phyloP scores from a whole-genome alignment of 2,113 vertebrate genomes.

The Cynocephalus volans region DNA sequence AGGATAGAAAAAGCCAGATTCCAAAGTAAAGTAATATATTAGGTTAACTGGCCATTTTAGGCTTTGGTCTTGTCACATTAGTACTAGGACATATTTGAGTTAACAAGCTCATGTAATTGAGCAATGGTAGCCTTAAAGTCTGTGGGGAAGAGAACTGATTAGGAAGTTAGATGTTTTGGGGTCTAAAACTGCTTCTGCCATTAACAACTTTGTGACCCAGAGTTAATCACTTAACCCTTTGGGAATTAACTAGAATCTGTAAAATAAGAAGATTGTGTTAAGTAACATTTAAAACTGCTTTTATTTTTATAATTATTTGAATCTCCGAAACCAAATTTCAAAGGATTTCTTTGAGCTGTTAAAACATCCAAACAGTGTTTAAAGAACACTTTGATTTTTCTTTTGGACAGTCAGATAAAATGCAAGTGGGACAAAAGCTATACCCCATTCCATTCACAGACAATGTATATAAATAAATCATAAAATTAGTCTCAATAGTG shows the following conservation, averaged over 20 bases:
- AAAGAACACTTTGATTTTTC: conserved; percentile 25
- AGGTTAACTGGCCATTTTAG: background rate
- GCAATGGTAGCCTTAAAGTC: background rate
- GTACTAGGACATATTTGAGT: background rate
- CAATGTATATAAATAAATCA: background rate
- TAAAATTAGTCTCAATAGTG: conserved; percentile 21
- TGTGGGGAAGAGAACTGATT: background rate
- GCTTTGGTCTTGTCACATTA: background rate
- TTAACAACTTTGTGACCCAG: conserved; percentile 39
- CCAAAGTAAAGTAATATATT: background rate
- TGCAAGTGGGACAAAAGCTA: conserved; percentile 11
- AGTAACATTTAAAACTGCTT: conserved; percentile 28
- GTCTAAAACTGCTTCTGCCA: background rate
- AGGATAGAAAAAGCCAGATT: background rate
- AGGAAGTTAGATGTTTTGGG: background rate
- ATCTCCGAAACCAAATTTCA: conserved; percentile 37
- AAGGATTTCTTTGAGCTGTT: background rate
- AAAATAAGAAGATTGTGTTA: conserved; percentile 54
- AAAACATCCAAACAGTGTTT: background rate
- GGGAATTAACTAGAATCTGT: conserved; percentile 45
- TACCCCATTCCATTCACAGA: conserved; percentile 3
- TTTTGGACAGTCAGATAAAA: background rate
- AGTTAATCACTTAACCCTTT: conserved; percentile 1
- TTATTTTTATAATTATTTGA: conserved; percentile 15
- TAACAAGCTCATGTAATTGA: conserved; percentile 1